Conservation (phyloP, 1,140 invertebrate species). For the Vanessa atalanta region DNA sequence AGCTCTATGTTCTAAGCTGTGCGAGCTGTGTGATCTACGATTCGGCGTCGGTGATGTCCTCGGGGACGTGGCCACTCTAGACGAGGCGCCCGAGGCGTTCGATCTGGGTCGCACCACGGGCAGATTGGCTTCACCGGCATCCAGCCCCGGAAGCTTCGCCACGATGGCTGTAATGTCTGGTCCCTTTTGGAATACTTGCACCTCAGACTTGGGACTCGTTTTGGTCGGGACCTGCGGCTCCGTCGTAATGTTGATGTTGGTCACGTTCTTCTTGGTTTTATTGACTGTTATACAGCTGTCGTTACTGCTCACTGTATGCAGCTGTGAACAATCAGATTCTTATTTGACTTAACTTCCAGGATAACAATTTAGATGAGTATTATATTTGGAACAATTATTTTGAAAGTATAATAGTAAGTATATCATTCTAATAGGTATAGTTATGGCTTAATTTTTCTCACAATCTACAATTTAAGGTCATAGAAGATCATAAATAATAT, state of each 20-base stretch:
- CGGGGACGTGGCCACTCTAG: conserved; percentile 68
- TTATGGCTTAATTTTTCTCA: no score
- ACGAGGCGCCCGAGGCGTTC: conserved; percentile 81
- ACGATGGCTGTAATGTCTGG: conserved; percentile 80
- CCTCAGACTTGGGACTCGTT: conserved; percentile 70
- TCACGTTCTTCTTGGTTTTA: conserved; percentile 81
- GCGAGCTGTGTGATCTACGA: conserved; percentile 70
- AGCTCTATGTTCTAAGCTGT: conserved; percentile 77
- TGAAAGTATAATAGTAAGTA: no score
- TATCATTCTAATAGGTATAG: no score
- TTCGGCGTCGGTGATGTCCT: conserved; percentile 56
- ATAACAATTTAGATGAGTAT: no score
- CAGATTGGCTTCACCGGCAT: conserved; percentile 74
- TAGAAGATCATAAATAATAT: no score
- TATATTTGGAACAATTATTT: no score
- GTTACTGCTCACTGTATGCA: conserved; percentile 63
- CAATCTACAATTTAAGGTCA: no score
- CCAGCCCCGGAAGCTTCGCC: conserved; percentile 83
- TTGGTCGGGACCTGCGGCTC: conserved; percentile 58
- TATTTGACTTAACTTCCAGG: not conserved
- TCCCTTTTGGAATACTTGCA: conserved; percentile 83
- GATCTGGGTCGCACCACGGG: conserved; percentile 80
- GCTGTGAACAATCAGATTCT: conserved; percentile 50
- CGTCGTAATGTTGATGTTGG: conserved; percentile 82
- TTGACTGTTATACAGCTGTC: conserved; percentile 78